Conservation (phyloP, 1,140 invertebrate species). For the Aphelenchoides besseyi region DNA sequence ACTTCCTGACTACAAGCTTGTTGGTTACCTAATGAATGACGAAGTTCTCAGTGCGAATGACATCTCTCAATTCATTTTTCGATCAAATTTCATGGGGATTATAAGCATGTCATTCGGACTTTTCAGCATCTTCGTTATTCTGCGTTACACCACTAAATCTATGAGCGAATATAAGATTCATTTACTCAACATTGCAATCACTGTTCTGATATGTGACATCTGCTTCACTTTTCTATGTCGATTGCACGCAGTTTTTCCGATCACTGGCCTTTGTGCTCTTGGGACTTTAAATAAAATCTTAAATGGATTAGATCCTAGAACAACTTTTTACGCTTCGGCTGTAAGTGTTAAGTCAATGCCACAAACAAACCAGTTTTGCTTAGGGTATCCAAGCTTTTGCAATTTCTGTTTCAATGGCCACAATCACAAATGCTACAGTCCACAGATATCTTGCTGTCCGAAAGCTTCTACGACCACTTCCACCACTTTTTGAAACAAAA, state of each 20-base stretch:
- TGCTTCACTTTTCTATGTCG: not conserved
- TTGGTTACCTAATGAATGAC: not conserved
- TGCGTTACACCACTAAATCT: not conserved
- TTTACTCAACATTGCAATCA: not conserved
- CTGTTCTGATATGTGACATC: not conserved
- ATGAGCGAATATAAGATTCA: not conserved
- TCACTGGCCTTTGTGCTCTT: not conserved
- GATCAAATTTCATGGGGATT: not conserved
- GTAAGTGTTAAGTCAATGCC: no score
- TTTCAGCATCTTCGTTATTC: not conserved
- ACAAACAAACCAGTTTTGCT: no score
- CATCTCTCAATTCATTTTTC: not conserved
- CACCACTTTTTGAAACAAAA: not conserved
- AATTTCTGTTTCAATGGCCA: not conserved
- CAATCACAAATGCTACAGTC: not conserved
- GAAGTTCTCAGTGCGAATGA: not conserved
- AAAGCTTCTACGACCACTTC: not conserved
- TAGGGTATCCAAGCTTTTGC: not conserved
- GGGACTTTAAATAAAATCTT: no score
- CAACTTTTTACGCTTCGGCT: no score
- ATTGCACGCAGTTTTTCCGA: not conserved
- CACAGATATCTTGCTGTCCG: not conserved
- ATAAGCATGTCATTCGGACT: not conserved
- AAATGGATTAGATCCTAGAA: no score
- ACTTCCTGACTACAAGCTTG: not conserved